These are phyloP conservation scores for Dyspetes luteomarginatus DNA, from an alignment of 2,888 invertebrate genomes.

Conservation along the genomic window DNA sequence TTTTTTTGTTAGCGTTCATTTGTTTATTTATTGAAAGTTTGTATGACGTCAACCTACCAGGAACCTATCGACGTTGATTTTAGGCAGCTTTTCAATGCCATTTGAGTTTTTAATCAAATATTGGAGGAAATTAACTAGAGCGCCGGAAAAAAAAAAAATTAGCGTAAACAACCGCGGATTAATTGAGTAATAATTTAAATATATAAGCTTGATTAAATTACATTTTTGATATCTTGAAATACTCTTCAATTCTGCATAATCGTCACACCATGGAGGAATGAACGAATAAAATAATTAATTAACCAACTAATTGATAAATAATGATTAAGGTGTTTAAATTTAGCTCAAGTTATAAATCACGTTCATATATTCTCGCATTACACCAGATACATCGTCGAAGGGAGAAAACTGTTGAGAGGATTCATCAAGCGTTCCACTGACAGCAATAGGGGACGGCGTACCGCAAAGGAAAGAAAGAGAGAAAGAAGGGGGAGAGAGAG, in stretches of 20 bases:
- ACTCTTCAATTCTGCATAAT: neutral
- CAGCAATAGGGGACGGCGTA: slow-evolving; percentile 23
- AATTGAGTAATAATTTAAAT: too few species aligned
- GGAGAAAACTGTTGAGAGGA: slow-evolving; percentile 35
- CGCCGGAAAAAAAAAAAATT: too few species aligned
- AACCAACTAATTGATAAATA: neutral
- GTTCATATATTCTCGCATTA: neutral
- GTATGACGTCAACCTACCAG: too few species aligned
- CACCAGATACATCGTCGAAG: slow-evolving; percentile 1
- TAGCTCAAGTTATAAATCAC: neutral
- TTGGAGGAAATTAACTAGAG: too few species aligned
- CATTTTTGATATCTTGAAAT: neutral
- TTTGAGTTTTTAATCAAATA: too few species aligned
- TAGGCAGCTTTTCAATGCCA: too few species aligned
- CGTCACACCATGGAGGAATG: neutral
- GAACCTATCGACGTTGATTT: too few species aligned
- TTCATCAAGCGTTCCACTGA: slow-evolving; percentile 11
- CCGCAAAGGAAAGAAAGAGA: slow-evolving; percentile 49
- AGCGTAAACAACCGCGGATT: too few species aligned
- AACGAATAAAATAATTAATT: neutral
- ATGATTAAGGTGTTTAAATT: neutral
- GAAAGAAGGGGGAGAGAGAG: slow-evolving; percentile 18
- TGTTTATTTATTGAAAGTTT: too few species aligned
- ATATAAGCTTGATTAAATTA: too few species aligned
- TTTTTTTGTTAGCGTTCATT: too few species aligned